Percentiles rank a stretch among this genome's conserved stretches.
Evolutionary conservation across 1,140 invertebrate species (phyloP).

Genomic region (Acyrthosiphon pisum): DNA sequence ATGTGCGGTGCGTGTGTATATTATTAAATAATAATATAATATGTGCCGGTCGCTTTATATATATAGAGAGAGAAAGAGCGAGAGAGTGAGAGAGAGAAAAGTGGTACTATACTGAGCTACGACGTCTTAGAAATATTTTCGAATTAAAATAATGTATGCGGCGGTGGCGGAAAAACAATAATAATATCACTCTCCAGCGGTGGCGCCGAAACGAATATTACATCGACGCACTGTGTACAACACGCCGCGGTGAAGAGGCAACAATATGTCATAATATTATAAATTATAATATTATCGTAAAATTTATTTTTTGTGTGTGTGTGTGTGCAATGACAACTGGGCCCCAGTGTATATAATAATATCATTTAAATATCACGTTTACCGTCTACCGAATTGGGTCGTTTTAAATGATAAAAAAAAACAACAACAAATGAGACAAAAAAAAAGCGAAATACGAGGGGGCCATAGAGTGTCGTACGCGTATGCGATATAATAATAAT

Average conservation of each 20-base stretch:
- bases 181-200: background rate
- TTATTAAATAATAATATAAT: background rate
- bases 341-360: background rate
- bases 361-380: conserved; percentile 36
- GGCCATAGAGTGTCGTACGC: background rate
- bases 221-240: background rate
- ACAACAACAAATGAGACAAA: background rate
- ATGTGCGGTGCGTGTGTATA: background rate
- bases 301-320: background rate
- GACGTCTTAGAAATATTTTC: background rate
- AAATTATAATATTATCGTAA: background rate
- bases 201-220: background rate
- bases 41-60: background rate
- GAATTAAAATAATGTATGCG: background rate
- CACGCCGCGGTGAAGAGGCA: background rate
- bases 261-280: background rate
- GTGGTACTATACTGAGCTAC: background rate
- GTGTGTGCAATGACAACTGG: background rate
- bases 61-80: too few relatives aligned
- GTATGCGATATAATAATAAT: background rate
- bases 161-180: background rate
- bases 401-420: conserved; percentile 15
- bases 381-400: background rate
- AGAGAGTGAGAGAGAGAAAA: too few relatives aligned
- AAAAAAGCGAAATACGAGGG: conserved; percentile 1